Conservation (phyloP, 2,888 invertebrate genomes). For the Ochlodes sylvanus region DNA sequence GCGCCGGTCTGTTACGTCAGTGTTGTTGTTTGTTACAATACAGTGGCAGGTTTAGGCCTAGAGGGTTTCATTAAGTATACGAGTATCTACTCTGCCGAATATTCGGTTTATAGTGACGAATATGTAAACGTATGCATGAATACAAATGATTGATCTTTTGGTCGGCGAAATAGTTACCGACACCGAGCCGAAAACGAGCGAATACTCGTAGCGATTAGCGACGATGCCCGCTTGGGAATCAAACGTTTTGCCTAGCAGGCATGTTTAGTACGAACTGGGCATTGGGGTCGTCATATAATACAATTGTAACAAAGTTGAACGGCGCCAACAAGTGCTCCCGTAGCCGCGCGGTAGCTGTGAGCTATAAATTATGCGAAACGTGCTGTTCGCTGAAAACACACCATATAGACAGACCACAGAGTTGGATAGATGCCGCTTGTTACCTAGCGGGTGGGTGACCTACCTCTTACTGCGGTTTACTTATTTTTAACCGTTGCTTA, state of each 20-base stretch:
- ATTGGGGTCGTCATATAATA: not conserved
- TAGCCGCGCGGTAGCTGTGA: not conserved
- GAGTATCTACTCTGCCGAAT: no score
- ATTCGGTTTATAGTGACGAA: no score
- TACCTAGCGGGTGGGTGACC: not conserved
- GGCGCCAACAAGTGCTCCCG: constrained; percentile 2
- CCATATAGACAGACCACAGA: constrained; percentile 16
- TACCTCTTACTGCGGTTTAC: not conserved
- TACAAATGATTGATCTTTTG: no score
- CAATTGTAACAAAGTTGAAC: constrained; percentile 16
- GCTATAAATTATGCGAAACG: constrained; percentile 31
- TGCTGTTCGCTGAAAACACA: constrained; percentile 31
- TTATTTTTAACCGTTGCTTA: no score
- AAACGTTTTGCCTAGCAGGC: not conserved
- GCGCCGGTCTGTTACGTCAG: not conserved
- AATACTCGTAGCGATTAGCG: no score
- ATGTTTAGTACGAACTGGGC: not conserved
- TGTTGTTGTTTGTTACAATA: not conserved
- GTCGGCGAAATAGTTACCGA: no score
- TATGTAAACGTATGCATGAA: no score
- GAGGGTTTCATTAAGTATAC: not conserved
- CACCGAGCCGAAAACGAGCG: no score
- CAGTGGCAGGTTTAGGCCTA: not conserved
- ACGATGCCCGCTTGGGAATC: no score
- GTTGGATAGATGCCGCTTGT: not conserved